A percentile compares a stretch with the other conserved stretches of the same genome.
phyloP scores from a whole-genome alignment of 2,888 invertebrate genomes.

The Morinoia aosen region DNA sequence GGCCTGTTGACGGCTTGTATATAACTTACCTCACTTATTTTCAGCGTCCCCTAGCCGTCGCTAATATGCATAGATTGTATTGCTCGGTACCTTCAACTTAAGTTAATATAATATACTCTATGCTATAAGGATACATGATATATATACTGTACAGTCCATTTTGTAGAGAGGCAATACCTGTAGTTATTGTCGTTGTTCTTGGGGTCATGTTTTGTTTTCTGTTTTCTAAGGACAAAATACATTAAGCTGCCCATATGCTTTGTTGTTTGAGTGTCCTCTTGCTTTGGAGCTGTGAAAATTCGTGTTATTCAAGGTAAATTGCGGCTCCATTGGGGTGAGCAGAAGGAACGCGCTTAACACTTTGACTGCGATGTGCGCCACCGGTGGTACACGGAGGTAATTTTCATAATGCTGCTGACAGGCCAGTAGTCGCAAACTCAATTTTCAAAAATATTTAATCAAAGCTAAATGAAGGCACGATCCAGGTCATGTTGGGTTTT shows the following conservation, averaged over 20 bases:
- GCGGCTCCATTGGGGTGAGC: too few relatives aligned
- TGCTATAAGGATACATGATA: neutral
- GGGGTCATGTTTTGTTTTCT: conserved; percentile 13
- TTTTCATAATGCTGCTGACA: too few relatives aligned
- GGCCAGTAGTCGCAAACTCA: too few relatives aligned
- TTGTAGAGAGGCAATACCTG: conserved; percentile 29
- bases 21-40: neutral
- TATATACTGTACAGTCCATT: conserved; percentile 30
- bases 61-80: neutral
- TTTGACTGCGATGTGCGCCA: too few relatives aligned
- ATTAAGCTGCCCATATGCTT: neutral
- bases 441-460: too few relatives aligned
- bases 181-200: conserved; percentile 30
- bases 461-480: too few relatives aligned
- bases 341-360: too few relatives aligned
- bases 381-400: too few relatives aligned
- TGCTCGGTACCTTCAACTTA: neutral
- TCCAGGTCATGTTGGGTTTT: too few relatives aligned
- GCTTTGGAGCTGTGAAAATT: neutral
- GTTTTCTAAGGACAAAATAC: conserved; percentile 49
- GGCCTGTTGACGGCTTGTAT: neutral
- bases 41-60: neutral
- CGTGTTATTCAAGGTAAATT: neutral
- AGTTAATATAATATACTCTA: neutral
- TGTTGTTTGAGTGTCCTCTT: neutral